Evolutionary conservation across 1,140 invertebrate genomes (phyloP).

Genomic region (Drosophila hydei): DNA sequence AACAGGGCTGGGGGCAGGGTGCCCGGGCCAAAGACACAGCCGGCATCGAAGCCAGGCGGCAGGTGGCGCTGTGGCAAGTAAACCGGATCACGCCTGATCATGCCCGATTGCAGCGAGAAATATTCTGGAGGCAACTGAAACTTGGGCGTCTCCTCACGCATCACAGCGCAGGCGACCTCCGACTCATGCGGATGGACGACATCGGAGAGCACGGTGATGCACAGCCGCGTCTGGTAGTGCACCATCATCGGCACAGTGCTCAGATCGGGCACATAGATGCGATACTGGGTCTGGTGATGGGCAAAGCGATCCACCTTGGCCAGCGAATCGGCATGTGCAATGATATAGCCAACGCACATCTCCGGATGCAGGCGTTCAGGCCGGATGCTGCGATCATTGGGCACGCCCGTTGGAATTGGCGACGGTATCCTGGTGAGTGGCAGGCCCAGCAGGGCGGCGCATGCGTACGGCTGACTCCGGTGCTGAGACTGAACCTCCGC

Average conservation of each 20-base stretch:
- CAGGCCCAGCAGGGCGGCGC: background rate
- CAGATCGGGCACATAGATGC: slow-evolving; percentile 43
- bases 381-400: background rate
- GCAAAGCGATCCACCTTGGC: background rate
- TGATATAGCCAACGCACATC: background rate
- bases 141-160: background rate
- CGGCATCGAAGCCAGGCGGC: slow-evolving; percentile 28
- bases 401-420: background rate
- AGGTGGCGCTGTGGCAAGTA: slow-evolving; percentile 33
- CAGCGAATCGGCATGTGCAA: background rate
- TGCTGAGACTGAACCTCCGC: background rate
- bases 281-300: background rate
- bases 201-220: slow-evolving; percentile 29
- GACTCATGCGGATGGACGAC: slow-evolving; percentile 33
- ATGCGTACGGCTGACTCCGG: background rate
- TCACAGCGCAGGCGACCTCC: background rate
- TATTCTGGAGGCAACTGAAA: slow-evolving; percentile 36
- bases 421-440: background rate
- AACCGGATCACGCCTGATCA: background rate
- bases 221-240: background rate
- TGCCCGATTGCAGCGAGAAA: background rate
- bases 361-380: background rate
- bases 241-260: slow-evolving; percentile 4
- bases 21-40: slow-evolving; percentile 44
- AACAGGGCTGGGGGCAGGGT: slow-evolving; percentile 6